Conservation (phyloP, 2,888 invertebrate genomes). For the Lepidocyrtoides sp. region DNA sequence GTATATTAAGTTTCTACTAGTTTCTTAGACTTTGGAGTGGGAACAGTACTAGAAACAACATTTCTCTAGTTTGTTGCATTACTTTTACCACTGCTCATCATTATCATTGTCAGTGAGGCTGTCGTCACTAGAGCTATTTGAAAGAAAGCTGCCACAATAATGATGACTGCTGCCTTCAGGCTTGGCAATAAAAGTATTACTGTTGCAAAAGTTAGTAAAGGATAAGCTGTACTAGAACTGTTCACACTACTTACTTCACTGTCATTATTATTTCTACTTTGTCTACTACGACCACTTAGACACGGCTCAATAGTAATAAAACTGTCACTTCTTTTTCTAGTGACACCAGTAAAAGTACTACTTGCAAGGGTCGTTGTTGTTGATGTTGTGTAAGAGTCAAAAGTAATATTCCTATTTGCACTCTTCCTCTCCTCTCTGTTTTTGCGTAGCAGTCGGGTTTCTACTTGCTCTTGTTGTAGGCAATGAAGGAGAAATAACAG, state of each 20-base stretch:
- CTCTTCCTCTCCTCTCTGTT: neutral
- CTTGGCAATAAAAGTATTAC: constrained; percentile 30
- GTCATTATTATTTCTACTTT: constrained; percentile 70
- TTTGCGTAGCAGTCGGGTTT: constrained; percentile 10
- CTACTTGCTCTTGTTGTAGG: constrained; percentile 17
- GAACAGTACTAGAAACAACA: neutral
- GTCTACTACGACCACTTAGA: constrained; percentile 60
- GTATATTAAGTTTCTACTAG: neutral
- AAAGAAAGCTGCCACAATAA: constrained; percentile 54
- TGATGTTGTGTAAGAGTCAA: constrained; percentile 23
- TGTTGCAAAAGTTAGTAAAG: neutral
- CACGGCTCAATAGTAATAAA: constrained; percentile 71
- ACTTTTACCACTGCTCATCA: neutral
- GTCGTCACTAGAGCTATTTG: constrained; percentile 29
- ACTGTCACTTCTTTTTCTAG: constrained; percentile 59
- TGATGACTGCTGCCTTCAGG: constrained; percentile 52
- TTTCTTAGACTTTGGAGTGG: neutral
- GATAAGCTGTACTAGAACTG: neutral
- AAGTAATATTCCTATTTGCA: constrained; percentile 42
- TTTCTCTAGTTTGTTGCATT: neutral
- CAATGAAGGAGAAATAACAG: constrained; percentile 2
- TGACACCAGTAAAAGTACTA: constrained; percentile 6
- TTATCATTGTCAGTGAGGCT: neutral
- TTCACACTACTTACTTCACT: constrained; percentile 44
- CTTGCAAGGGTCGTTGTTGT: neutral